phyloP scores from a whole-genome alignment of 2,113 vertebrate genomes.

The Hemiscyllium ocellatum region DNA sequence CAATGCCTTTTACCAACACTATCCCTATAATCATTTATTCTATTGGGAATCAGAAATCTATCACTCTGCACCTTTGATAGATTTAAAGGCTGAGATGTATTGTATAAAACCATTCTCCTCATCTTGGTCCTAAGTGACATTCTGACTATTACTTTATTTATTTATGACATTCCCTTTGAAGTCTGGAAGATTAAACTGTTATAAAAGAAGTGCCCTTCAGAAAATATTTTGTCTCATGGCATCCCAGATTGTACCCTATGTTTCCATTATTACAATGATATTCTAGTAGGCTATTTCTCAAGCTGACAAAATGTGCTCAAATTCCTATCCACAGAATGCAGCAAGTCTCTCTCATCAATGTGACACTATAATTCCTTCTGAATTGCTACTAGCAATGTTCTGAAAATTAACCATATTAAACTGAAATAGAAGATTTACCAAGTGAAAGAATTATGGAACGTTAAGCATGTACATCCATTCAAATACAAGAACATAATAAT shows the following conservation, averaged over 20 bases:
- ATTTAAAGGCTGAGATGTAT: too few relatives aligned
- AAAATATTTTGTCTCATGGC: not conserved
- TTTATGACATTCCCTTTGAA: not conserved
- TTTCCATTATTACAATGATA: not conserved
- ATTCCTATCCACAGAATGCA: not conserved
- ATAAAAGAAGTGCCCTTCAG: not conserved
- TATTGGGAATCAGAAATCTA: too few relatives aligned
- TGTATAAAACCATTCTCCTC: too few relatives aligned
- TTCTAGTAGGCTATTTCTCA: not conserved
- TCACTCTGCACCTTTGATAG: too few relatives aligned
- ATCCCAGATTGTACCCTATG: not conserved
- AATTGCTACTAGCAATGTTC: not conserved
- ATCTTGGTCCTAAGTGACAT: too few relatives aligned
- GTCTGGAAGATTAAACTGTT: not conserved
- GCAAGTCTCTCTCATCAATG: not conserved
- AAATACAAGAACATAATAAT: not conserved
- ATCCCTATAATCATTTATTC: too few relatives aligned
- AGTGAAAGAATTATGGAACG: not conserved
- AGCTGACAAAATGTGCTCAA: not conserved
- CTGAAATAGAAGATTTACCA: not conserved
- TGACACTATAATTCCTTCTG: not conserved
- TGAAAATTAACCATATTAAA: not conserved
- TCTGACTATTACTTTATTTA: too few relatives aligned
- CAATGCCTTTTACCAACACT: too few relatives aligned
- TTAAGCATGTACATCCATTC: not conserved